Percentiles rank a stretch among this genome's conserved stretches.
Evolutionary conservation across 1,140 invertebrate genomes (phyloP).

Genomic region (Pectinophora gossypiella): DNA sequence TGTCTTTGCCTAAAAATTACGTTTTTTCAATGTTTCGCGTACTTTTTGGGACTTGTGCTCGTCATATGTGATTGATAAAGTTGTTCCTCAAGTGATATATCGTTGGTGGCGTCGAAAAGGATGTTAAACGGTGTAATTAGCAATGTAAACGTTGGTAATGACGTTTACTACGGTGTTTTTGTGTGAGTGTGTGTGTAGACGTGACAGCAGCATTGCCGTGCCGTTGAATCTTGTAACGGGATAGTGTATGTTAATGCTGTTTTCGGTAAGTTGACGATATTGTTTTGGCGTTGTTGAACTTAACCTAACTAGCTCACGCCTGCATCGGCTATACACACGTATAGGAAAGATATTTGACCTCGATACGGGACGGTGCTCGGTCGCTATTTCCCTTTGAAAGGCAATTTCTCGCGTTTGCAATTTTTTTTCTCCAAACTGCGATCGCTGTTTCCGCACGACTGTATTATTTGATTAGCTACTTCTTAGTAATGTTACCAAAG

Average conservation of each 20-base stretch:
- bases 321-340: slow-evolving; percentile 23
- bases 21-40: slow-evolving; percentile 64
- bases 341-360: slow-evolving; percentile 36
- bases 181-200: slow-evolving; percentile 51
- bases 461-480: slow-evolving; percentile 24
- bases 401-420: slow-evolving; percentile 27
- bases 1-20: slow-evolving; percentile 61
- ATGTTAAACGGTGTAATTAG: slow-evolving; percentile 56
- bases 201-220: slow-evolving; percentile 58
- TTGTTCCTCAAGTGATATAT: slow-evolving; percentile 45
- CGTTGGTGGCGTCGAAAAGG: slow-evolving; percentile 46
- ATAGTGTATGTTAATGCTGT: slow-evolving; percentile 48
- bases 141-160: slow-evolving; percentile 64
- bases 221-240: slow-evolving; percentile 69
- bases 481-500: slow-evolving; percentile 2
- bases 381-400: slow-evolving; percentile 40
- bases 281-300: slow-evolving; percentile 45
- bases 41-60: slow-evolving; percentile 32
- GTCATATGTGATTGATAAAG: slow-evolving; percentile 41
- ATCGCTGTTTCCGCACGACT: slow-evolving; percentile 19
- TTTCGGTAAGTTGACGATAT: slow-evolving; percentile 54
- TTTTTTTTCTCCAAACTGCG: slow-evolving; percentile 17
- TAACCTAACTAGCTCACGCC: slow-evolving; percentile 42
- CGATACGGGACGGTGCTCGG: slow-evolving; percentile 33
- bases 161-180: slow-evolving; percentile 65